phyloP scores from a whole-genome alignment of 2,797 vertebrate species.

The Alauda arvensis region DNA sequence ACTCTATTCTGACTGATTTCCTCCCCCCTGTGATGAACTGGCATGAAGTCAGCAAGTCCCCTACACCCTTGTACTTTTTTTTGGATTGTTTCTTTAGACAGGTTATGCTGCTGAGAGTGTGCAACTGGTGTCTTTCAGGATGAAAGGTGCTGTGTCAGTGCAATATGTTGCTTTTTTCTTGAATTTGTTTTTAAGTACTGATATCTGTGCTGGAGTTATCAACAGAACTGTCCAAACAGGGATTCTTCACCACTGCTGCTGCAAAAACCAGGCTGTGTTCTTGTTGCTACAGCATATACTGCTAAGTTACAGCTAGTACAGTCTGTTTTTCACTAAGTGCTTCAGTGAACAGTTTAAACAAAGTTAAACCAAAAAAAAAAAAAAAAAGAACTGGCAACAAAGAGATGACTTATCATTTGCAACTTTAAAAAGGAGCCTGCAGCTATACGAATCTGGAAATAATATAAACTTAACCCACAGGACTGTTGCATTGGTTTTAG shows the following conservation, averaged over 20 bases:
- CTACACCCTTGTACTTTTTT: not conserved
- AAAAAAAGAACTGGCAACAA: slow-evolving; percentile 33
- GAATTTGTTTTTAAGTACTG: not conserved
- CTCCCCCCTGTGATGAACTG: not conserved
- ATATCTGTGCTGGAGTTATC: not conserved
- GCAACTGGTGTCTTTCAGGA: not conserved
- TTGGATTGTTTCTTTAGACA: not conserved
- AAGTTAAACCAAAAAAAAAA: not conserved
- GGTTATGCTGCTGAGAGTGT: not conserved
- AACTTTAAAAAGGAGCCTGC: slow-evolving; percentile 63
- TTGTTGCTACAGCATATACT: not conserved
- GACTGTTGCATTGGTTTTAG: slow-evolving; percentile 70
- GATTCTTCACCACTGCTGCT: not conserved
- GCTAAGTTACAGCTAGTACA: not conserved
- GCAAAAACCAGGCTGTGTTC: not conserved
- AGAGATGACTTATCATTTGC: slow-evolving; percentile 67
- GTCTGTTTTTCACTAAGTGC: slow-evolving; percentile 58
- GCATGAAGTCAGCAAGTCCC: not conserved
- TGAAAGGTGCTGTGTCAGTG: not conserved
- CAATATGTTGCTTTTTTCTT: not conserved
- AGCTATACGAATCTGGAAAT: slow-evolving; percentile 76
- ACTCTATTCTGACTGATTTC: rapidly evolving
- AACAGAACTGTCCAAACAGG: not conserved
- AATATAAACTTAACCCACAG: slow-evolving; percentile 73
- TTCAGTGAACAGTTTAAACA: slow-evolving; percentile 50